These are phyloP conservation scores for Girardinus metallicus DNA, from an alignment of 2,797 vertebrate species.

Conservation along the genomic window DNA sequence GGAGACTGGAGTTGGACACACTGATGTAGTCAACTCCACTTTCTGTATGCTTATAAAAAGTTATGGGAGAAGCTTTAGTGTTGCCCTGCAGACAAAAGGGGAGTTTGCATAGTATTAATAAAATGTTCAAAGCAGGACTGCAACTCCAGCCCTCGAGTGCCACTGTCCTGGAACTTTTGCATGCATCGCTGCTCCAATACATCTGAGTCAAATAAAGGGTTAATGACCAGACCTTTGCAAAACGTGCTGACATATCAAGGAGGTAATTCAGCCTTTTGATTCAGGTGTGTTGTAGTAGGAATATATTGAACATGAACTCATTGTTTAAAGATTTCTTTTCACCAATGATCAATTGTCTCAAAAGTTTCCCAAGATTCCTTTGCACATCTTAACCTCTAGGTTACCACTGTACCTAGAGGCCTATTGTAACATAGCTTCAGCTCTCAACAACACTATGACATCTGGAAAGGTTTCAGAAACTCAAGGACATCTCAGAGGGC, in stretches of 20 bases:
- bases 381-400: not conserved
- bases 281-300: not conserved
- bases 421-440: slow-evolving; percentile 55
- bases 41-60: not conserved
- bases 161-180: not conserved
- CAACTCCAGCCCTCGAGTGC: too few species aligned
- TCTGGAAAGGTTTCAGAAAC: slow-evolving; percentile 55
- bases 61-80: not conserved
- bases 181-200: not conserved
- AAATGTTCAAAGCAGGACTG: not conserved
- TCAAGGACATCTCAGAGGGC: slow-evolving; percentile 58
- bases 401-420: not conserved
- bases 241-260: not conserved
- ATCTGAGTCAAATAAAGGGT: not conserved
- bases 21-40: not conserved
- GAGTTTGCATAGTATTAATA: not conserved
- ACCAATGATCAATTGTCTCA: not conserved
- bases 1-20: not conserved
- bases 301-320: not conserved
- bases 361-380: not conserved
- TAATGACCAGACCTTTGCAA: not conserved
- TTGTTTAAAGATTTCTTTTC: not conserved
- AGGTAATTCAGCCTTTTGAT: not conserved
- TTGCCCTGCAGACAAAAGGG: not conserved
- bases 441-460: slow-evolving; percentile 18